Evolutionary conservation across 2,888 invertebrate genomes (phyloP).

Genomic region (Silvanus unidentatus): DNA sequence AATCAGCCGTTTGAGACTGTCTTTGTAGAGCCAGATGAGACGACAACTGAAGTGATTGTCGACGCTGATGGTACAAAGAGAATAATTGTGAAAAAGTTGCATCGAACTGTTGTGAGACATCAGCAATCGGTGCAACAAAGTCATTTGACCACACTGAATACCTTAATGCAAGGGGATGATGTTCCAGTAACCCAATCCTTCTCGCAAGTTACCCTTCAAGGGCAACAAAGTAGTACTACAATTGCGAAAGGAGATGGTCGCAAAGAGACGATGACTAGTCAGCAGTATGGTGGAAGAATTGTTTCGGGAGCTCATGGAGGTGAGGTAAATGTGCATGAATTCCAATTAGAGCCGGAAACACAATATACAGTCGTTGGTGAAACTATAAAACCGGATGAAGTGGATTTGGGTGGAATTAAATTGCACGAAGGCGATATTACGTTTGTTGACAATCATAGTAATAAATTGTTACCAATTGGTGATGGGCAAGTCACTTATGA

Average conservation of each 20-base stretch:
- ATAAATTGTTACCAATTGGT: slow-evolving; percentile 33
- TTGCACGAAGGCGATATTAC: slow-evolving; percentile 46
- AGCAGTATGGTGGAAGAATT: slow-evolving; percentile 60
- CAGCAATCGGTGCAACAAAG: slow-evolving; percentile 62
- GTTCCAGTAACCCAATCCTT: slow-evolving; percentile 54
- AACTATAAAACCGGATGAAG: slow-evolving; percentile 48
- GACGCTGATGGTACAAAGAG: slow-evolving; percentile 76
- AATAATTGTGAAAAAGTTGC: slow-evolving; percentile 69
- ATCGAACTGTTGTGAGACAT: slow-evolving; percentile 60
- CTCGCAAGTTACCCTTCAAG: slow-evolving; percentile 55
- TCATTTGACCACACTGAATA: slow-evolving; percentile 53
- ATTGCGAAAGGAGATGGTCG: slow-evolving; percentile 56
- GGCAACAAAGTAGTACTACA: slow-evolving; percentile 58
- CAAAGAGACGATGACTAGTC: slow-evolving; percentile 57
- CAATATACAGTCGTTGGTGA: slow-evolving; percentile 55
- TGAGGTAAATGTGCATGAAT: slow-evolving; percentile 60
- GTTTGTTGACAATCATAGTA: slow-evolving; percentile 38
- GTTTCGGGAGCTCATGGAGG: slow-evolving; percentile 59
- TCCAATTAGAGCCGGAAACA: slow-evolving; percentile 57
- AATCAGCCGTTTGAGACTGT: slow-evolving; percentile 72
- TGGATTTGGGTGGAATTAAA: slow-evolving; percentile 40
- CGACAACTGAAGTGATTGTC: slow-evolving; percentile 73
- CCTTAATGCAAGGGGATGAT: slow-evolving; percentile 51
- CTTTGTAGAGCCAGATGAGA: slow-evolving; percentile 75
- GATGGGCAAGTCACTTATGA: slow-evolving; percentile 29